Percentiles rank a stretch among this genome's conserved stretches.
phyloP scores from a whole-genome alignment of 2,113 vertebrate species.

The Tonatia bakeri region DNA sequence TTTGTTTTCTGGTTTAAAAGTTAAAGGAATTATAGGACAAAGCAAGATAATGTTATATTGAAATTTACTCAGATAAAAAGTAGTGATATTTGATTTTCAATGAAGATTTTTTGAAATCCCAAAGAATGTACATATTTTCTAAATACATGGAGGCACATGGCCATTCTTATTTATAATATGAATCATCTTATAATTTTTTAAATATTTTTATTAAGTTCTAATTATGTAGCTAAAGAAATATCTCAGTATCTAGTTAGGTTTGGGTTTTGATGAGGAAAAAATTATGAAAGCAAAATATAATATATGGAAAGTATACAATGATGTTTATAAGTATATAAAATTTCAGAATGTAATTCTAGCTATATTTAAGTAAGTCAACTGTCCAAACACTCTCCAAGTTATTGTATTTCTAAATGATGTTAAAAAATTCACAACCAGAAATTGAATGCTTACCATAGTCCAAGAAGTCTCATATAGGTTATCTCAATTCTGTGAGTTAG shows the following conservation, averaged over 20 bases:
- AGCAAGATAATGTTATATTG: not conserved
- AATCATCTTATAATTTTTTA: not conserved
- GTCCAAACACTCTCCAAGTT: not conserved
- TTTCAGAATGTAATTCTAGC: not conserved
- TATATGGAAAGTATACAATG: not conserved
- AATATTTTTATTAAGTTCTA: not conserved
- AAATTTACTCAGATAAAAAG: not conserved
- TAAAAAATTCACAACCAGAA: not conserved
- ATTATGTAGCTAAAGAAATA: not conserved
- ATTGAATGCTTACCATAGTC: not conserved
- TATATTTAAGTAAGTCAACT: not conserved
- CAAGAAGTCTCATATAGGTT: not conserved
- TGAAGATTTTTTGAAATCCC: not conserved
- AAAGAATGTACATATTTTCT: not conserved
- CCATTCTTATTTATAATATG: not conserved
- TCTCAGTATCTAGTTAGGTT: not conserved
- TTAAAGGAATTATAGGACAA: not conserved
- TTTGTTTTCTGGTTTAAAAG: not conserved
- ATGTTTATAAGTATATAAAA: not conserved
- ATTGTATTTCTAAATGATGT: not conserved
- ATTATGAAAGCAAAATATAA: not conserved
- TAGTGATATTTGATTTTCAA: not conserved
- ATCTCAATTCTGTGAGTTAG: not conserved
- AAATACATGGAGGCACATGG: not conserved
- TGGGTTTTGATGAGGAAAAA: not conserved